Percentiles rank a stretch among this genome's conserved stretches.
Evolutionary conservation across 2,888 invertebrate genomes (phyloP).

Genomic region (Drosophila prolongata): DNA sequence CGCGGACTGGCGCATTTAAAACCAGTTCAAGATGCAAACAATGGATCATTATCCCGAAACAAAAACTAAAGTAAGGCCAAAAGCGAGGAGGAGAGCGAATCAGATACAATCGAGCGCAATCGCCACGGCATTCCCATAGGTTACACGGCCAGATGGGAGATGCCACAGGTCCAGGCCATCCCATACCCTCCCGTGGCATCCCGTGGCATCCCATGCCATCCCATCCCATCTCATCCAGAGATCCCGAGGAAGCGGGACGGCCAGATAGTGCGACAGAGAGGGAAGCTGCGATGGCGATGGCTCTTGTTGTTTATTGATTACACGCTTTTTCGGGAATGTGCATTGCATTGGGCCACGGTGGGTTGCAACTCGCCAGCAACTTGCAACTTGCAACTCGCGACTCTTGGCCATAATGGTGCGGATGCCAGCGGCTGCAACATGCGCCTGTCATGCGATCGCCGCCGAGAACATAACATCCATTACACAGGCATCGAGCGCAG

Average conservation of each 20-base stretch:
- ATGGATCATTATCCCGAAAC: slow-evolving; percentile 83
- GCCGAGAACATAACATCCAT: slow-evolving; percentile 81
- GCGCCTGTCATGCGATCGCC: slow-evolving; percentile 81
- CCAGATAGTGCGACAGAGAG: slow-evolving; percentile 16
- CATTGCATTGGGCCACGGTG: slow-evolving; percentile 64
- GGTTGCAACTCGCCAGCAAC: slow-evolving; percentile 32
- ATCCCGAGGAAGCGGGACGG: slow-evolving; percentile 23
- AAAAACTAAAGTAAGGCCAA: slow-evolving; percentile 62
- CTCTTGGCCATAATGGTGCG: slow-evolving; percentile 78
- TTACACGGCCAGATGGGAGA: slow-evolving; percentile 59
- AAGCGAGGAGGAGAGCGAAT: slow-evolving; percentile 28
- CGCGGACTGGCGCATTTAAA: slow-evolving; percentile 79
- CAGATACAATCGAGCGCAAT: slow-evolving; percentile 79
- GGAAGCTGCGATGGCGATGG: slow-evolving; percentile 66
- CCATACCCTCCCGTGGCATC: not conserved
- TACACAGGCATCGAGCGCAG: slow-evolving; percentile 61
- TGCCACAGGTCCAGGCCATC: slow-evolving; percentile 50
- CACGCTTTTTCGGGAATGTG: slow-evolving; percentile 82
- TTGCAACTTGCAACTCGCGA: slow-evolving; percentile 25
- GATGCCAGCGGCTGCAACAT: slow-evolving; percentile 81
- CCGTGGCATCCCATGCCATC: not conserved
- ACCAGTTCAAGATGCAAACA: slow-evolving; percentile 84
- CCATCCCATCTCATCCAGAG: slow-evolving; percentile 19
- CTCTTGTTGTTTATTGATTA: slow-evolving; percentile 83
- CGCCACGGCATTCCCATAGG: slow-evolving; percentile 75